Evolutionary conservation across 2,888 invertebrate species (phyloP), one percentile per base, ranked within the genome.

Genomic region (Aporophyla lueneburgensis): DNA sequence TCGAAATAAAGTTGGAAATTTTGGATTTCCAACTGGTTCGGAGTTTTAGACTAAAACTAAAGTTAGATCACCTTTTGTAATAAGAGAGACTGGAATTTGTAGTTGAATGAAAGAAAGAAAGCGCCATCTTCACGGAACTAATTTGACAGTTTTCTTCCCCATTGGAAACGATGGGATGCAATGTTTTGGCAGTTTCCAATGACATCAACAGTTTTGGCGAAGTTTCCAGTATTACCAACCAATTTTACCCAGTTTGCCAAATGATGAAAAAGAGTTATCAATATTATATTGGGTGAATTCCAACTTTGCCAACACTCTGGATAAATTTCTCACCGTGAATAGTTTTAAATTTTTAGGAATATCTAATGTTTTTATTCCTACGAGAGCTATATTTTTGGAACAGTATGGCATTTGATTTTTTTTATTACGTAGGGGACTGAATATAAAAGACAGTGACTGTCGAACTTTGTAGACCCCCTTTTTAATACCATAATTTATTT

Each of bases 401-500:
- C 58, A 0, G 3, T 66, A 43, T 54, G 81, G 49, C 49, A 3
- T 40, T 49, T 46, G 43, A 12, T 56, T n/a, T n/a, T 16, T 56
- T 51, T 0, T 9, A 1, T 54, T 12, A 7, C 19, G 1, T 27
- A 46, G 0, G 51, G 65, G 43, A 21, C 12, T 24, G 16, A 51
- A 72, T 62, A 0, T 0, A 24, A n/a, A 54, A 59, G 43, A 59
- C 71, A 71, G 33, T 19, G 72, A 46, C 0, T 71, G 58, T 71
- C 63, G 59, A 72, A 68, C 24, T 54, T 80, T 81, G 56, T 12
- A 21, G 24, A 5, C n/a, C 56, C 59, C 43, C 14, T 3, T 33
- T 66, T 54, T 78, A 53, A n/a, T 40, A 51, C 12, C 19, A 40
- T 54, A 21, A 43, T 51, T 84, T 54, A 70, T 62, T 53, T 84